These are phyloP conservation scores for Trachemys scripta DNA, from an alignment of 2,113 vertebrate genomes.

Conservation along the genomic window DNA sequence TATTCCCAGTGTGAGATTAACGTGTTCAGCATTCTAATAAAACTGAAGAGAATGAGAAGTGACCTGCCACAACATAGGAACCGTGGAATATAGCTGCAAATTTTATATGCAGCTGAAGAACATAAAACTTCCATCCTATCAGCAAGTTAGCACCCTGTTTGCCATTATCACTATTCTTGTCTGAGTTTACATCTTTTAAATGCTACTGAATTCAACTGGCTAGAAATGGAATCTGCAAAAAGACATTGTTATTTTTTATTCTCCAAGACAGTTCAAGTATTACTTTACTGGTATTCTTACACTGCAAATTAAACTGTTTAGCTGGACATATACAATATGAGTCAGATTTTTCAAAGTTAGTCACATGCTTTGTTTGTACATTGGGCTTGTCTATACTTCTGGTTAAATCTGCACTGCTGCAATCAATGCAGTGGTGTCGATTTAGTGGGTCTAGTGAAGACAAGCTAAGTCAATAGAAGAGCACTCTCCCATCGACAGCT, in stretches of 20 bases:
- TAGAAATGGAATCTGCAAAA: not conserved
- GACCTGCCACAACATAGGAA: not conserved
- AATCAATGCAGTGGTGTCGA: too few species aligned
- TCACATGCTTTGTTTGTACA: too few species aligned
- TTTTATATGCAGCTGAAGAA: not conserved
- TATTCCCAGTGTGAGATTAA: not conserved
- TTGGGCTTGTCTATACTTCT: too few species aligned
- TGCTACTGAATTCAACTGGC: not conserved
- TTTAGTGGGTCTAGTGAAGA: too few species aligned
- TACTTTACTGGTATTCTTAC: not conserved
- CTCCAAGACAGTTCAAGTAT: not conserved
- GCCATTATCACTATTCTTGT: not conserved
- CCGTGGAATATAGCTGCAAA: not conserved
- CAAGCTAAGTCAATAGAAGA: too few species aligned
- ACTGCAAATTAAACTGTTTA: not conserved
- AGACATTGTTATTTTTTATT: slow-evolving; percentile 6
- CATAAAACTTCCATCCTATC: not conserved
- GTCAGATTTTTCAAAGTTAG: too few species aligned
- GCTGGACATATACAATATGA: not conserved
- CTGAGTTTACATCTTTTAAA: not conserved
- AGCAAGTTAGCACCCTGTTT: not conserved
- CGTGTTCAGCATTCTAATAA: not conserved
- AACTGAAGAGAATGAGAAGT: not conserved
- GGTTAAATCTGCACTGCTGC: too few species aligned
- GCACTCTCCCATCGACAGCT: too few species aligned